Percentiles rank a stretch among this genome's conserved stretches.
phyloP scores from a whole-genome alignment of 35 echinoderm and acorn worm genomes.

The Ophioderma brevispina region DNA sequence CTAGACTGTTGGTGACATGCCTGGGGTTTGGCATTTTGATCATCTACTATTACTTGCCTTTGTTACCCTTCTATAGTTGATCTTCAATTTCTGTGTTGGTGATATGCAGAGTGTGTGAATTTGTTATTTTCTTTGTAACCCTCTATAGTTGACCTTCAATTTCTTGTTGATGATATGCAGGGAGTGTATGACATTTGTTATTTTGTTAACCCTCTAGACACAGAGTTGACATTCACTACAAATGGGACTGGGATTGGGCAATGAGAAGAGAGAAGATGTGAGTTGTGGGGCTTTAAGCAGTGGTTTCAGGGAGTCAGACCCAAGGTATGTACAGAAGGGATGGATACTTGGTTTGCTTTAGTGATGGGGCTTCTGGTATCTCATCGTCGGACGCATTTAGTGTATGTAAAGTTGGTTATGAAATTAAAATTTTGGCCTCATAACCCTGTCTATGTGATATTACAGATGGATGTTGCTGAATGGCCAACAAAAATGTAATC shows the following conservation, averaged over 20 bases:
- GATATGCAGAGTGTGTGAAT: too few relatives aligned
- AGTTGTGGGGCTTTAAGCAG: constrained; percentile 95
- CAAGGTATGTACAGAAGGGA: constrained; percentile 62
- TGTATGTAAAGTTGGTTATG: too few relatives aligned
- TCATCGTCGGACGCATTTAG: too few relatives aligned
- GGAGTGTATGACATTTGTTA: too few relatives aligned
- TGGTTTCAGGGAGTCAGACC: constrained; percentile 95
- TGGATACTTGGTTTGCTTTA: neutral
- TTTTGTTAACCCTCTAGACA: constrained; percentile 39
- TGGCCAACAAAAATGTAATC: too few relatives aligned
- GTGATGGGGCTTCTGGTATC: too few relatives aligned
- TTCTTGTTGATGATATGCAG: neutral
- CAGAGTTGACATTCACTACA: constrained; percentile 94
- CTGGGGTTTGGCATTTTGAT: neutral
- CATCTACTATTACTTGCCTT: neutral
- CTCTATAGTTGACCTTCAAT: neutral
- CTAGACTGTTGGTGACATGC: too few relatives aligned
- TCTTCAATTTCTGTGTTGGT: too few relatives aligned
- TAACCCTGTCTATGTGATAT: too few relatives aligned
- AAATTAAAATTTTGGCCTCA: too few relatives aligned
- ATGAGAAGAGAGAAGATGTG: constrained; percentile 97
- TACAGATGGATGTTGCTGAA: too few relatives aligned
- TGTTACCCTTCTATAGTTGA: neutral
- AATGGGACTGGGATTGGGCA: constrained; percentile 94
- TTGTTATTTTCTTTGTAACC: too few relatives aligned